Evolutionary conservation across 37 sponge, comb jelly and placozoan genomes (phyloP), one percentile per base, ranked within the genome.

Genomic region (Cliona cf. orientalis): DNA sequence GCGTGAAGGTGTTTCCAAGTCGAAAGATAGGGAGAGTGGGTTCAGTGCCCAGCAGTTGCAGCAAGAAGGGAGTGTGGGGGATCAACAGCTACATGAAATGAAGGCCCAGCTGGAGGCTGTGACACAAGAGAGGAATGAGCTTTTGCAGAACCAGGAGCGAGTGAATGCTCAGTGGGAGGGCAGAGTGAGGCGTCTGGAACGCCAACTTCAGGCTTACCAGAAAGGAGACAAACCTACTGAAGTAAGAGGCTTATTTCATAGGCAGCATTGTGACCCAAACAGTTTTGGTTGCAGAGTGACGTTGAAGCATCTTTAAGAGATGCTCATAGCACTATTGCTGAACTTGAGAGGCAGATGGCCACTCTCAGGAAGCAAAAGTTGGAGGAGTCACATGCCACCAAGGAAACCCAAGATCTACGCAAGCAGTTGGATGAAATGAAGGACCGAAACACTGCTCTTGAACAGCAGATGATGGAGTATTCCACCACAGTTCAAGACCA

Each of bases 381-480:
- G n/a, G n/a, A n/a, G n/a, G n/a, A n/a, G n/a, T n/a, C n/a, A n/a
- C n/a, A n/a, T n/a, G n/a, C n/a, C n/a, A n/a, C n/a, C n/a, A n/a
- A n/a, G n/a, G n/a, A n/a, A n/a, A 11, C 17, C 11, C 55, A 49
- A 49, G 55, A 49, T 11, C 14, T 17, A 19, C 55, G 17, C 11
- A 17, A 49, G 14, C 55, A 17, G 55, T 19, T 49, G 14, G 17
- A 11, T 5, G 87, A 86, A 57, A n/a, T 39, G 49, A 91, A 83
- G 70, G 81, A 82, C 41, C 25, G 70, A 33, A 78, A 79, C 53
- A 65, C 87, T 1, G 87, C 81, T 19, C 53, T 87, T 33, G 67
- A 87, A 70, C 34, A 80, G 5, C 87, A 87, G 72, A 26, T 84
- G 0, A 55, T 29, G 57, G 85, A 76, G 68, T 84, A 84, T 29